Evolutionary conservation across 1,140 invertebrate genomes (phyloP).

Genomic region (Leguminivora glycinivorella): DNA sequence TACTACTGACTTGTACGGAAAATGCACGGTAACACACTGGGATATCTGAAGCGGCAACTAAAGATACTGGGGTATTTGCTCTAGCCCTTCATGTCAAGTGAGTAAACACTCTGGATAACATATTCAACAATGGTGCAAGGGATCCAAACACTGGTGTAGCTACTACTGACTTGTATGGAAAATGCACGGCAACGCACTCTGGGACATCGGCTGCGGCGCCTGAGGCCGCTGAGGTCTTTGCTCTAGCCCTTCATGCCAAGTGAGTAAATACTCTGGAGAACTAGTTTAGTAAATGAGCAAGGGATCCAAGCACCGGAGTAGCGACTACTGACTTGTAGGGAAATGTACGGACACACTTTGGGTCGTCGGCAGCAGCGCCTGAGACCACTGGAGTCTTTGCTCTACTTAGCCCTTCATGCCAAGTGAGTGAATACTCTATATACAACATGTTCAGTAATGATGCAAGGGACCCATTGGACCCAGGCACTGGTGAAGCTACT

Average conservation of each 20-base stretch:
- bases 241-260: conserved; percentile 98
- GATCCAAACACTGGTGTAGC: conserved; percentile 99
- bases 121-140: conserved; percentile 99
- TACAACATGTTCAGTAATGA: too few species aligned
- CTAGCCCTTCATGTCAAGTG: too few species aligned
- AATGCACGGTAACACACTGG: conserved; percentile 99
- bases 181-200: conserved; percentile 99
- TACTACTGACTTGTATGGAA: conserved; percentile 99
- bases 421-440: conserved; percentile 92
- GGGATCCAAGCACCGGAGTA: conserved; percentile 98
- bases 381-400: conserved; percentile 99
- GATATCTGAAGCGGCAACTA: conserved; percentile 98
- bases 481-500: conserved; percentile 98
- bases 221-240: conserved; percentile 99
- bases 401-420: conserved; percentile 95
- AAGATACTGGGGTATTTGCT: conserved; percentile 98
- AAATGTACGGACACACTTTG: conserved; percentile 99
- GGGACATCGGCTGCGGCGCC: conserved; percentile 99
- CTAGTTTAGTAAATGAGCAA: too few species aligned
- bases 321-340: conserved; percentile 99
- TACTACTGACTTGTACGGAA: conserved; percentile 99
- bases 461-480: too few species aligned
- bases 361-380: conserved; percentile 98
- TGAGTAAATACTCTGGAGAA: conserved; percentile 81
- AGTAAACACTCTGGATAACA: conserved; percentile 96